Base-by-base conservation (phyloP, 1,140 invertebrate genomes). In the Bombus waltoni region DNA sequence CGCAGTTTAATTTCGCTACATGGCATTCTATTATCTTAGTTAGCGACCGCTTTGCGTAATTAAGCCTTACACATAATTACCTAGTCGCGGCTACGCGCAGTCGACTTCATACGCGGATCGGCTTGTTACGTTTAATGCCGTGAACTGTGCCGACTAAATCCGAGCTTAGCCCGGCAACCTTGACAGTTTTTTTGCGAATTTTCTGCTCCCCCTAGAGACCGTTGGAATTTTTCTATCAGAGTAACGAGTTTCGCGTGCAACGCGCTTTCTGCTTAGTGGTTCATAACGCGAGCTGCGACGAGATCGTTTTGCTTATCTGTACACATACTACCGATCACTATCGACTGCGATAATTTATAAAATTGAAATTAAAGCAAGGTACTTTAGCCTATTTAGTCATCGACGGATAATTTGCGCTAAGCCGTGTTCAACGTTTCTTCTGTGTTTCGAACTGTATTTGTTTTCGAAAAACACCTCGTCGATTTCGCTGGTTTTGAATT, bases 1-100 rank as follows among this genome's bases (percentile, higher is more conserved):
- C 44, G 18, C 80, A 38, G 53, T 72, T 81, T 81, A 81, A 81
- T 81, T 73, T 70, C 32, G 80, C 70, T 73, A 62, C 80, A 62
- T 40, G 70, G 80, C 70, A 81, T 81, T 81, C 80, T 81, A 81
- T 81, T 81, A 81, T 59, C 80, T 81, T 38, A 81, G 70, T 81
- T 81, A 81, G 70, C 80, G 68, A 59, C 79, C 79, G 79, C 68
- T 72, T 81, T 59, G 68, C 79, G 79, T 81, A 81, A 81, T 81
- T 81, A 81, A 81, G 68, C 68, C 79, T 72, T 71, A 72, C 79
- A 72, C 79, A 81, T 81, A 81, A 81, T 81, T 72, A 81, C 68
- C 68, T 42, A 71, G 79, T 59, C 35, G 47, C 10, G 47, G 28
- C 47, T 53, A 53, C 47, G 18, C 22, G 47, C 18, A 53, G 47